Conservation (phyloP, 2,888 invertebrate species). For the Sinohyriopsis cumingii region DNA sequence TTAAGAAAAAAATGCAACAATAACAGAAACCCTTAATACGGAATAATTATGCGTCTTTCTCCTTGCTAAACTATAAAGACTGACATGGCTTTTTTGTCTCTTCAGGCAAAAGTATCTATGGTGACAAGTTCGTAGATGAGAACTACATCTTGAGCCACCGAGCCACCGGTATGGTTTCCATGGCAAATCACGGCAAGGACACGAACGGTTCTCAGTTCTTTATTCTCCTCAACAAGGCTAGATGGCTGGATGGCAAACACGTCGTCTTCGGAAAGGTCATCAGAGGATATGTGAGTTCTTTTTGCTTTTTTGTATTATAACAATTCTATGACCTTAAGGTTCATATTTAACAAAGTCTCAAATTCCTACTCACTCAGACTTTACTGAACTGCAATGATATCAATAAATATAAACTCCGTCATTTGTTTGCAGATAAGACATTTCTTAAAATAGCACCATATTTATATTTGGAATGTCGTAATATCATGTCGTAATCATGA, state of each 20-base stretch:
- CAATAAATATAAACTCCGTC: too few species aligned
- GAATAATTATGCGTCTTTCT: not conserved
- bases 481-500: too few species aligned
- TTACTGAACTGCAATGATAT: too few species aligned
- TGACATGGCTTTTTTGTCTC: slow-evolving; percentile 2
- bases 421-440: too few species aligned
- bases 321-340: too few species aligned
- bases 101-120: slow-evolving; percentile 69
- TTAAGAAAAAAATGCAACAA: too few species aligned
- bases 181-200: slow-evolving; percentile 72
- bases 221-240: slow-evolving; percentile 67
- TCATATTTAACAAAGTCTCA: too few species aligned
- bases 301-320: not conserved
- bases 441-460: too few species aligned
- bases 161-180: slow-evolving; percentile 69
- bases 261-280: slow-evolving; percentile 72
- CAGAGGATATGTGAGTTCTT: slow-evolving; percentile 65
- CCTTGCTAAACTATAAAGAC: not conserved
- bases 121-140: slow-evolving; percentile 69
- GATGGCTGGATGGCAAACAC: slow-evolving; percentile 71
- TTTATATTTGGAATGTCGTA: too few species aligned
- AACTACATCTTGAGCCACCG: slow-evolving; percentile 68
- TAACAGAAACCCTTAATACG: too few species aligned
- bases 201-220: slow-evolving; percentile 72
- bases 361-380: too few species aligned